These are phyloP conservation scores for Leptura quadrifasciata DNA, from an alignment of 2,888 invertebrate genomes.

Conservation along the genomic window DNA sequence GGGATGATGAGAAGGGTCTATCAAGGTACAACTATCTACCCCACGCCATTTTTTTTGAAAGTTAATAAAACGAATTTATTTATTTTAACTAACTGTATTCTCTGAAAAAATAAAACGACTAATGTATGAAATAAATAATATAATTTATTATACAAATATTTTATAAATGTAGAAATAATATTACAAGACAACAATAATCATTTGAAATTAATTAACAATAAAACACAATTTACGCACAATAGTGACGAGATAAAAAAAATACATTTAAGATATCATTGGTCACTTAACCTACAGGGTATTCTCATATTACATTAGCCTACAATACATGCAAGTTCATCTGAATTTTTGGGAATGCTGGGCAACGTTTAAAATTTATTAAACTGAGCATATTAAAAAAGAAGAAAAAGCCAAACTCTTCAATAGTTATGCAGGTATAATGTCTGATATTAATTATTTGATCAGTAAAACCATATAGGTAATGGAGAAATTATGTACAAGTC, in stretches of 20 bases:
- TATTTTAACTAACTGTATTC: too few relatives aligned
- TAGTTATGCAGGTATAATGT: not conserved
- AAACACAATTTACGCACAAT: conserved; percentile 11
- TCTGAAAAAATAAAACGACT: not conserved
- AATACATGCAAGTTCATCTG: not conserved
- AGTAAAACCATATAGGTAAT: not conserved
- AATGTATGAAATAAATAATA: conserved; percentile 24
- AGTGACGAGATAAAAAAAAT: not conserved
- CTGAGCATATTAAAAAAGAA: not conserved
- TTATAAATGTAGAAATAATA: conserved; percentile 31
- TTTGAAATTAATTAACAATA: conserved; percentile 7
- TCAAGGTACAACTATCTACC: too few relatives aligned
- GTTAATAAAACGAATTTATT: too few relatives aligned
- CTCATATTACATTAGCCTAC: not conserved
- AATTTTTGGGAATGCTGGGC: not conserved
- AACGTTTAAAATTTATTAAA: not conserved
- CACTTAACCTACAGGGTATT: conserved; percentile 1
- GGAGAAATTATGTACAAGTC: not conserved
- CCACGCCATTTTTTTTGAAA: too few relatives aligned
- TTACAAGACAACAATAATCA: conserved; percentile 38
- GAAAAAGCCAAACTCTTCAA: not conserved
- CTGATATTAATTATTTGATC: not conserved
- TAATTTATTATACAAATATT: conserved; percentile 34
- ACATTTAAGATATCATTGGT: not conserved
- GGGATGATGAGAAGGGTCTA: too few relatives aligned